phyloP scores from a whole-genome alignment of 2,113 vertebrate species.

The Felis catus region DNA sequence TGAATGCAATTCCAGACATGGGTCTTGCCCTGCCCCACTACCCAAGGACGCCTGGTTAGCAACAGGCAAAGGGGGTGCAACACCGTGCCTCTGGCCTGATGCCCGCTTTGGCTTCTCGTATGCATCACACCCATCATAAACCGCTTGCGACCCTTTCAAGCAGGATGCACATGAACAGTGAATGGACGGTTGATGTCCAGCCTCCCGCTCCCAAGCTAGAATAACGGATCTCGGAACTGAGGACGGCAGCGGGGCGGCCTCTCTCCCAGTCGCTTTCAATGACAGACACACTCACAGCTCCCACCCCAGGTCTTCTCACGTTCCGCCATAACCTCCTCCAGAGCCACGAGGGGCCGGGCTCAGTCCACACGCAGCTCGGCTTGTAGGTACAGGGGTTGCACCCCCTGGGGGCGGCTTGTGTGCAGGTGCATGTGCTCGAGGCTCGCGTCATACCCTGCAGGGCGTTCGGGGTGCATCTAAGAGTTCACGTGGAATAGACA shows the following conservation, averaged over 20 bases:
- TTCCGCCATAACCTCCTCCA: too few species aligned
- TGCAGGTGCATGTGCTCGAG: accelerated
- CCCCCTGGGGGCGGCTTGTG: background rate
- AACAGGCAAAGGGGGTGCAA: background rate
- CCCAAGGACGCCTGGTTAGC: background rate
- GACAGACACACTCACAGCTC: background rate
- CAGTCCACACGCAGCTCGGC: accelerated
- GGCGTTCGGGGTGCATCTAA: background rate
- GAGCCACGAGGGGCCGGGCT: background rate
- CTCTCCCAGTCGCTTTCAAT: background rate
- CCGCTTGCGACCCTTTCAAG: too few species aligned
- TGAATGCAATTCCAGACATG: background rate
- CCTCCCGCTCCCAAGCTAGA: background rate
- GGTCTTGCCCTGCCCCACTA: too few species aligned
- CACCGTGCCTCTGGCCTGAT: too few species aligned
- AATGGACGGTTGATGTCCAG: background rate
- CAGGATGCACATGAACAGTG: too few species aligned
- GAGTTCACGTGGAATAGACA: background rate
- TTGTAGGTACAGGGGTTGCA: background rate
- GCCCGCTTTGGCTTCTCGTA: background rate
- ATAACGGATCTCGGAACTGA: background rate
- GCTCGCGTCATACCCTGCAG: accelerated
- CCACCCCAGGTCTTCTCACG: too few species aligned
- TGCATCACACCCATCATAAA: background rate
- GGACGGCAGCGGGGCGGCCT: background rate